These are phyloP conservation scores for Zonitis immaculata DNA, from an alignment of 2,888 invertebrate genomes.

Conservation along the genomic window DNA sequence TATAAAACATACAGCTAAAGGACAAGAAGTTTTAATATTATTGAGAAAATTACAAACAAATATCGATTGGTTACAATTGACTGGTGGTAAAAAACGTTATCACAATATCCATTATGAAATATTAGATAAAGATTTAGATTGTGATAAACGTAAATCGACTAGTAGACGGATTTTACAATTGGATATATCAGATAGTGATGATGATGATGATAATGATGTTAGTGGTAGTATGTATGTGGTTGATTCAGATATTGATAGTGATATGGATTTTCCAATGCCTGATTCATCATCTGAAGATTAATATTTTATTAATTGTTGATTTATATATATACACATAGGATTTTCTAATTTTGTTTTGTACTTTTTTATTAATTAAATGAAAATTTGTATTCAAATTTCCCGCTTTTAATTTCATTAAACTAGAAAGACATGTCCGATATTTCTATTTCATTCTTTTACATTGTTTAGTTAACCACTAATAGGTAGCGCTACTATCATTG, in stretches of 20 bases:
- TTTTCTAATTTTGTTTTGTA: too few species aligned
- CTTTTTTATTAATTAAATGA: too few species aligned
- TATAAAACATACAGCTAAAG: conserved; percentile 31
- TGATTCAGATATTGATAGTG: conserved; percentile 33
- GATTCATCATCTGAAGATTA: neutral
- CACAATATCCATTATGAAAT: conserved; percentile 39
- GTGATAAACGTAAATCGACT: conserved; percentile 23
- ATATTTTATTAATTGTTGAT: too few species aligned
- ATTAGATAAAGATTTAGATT: conserved; percentile 23
- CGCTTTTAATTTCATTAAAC: too few species aligned
- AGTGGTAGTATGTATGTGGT: conserved; percentile 24
- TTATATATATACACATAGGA: too few species aligned
- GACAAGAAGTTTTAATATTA: conserved; percentile 32
- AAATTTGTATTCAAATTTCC: too few species aligned
- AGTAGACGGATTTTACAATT: conserved; percentile 25
- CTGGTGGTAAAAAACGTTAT: conserved; percentile 29
- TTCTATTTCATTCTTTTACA: too few species aligned
- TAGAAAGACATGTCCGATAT: too few species aligned
- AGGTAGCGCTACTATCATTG: too few species aligned
- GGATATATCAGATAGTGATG: conserved; percentile 23
- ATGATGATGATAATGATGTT: conserved; percentile 20
- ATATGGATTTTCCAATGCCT: conserved; percentile 24
- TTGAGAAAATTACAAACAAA: conserved; percentile 31
- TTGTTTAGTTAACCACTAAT: too few species aligned
- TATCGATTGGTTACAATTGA: conserved; percentile 38